Evolutionary conservation across 2,113 vertebrate genomes (phyloP), one percentile per base, ranked within the genome.

Genomic region (Noturus placidus): DNA sequence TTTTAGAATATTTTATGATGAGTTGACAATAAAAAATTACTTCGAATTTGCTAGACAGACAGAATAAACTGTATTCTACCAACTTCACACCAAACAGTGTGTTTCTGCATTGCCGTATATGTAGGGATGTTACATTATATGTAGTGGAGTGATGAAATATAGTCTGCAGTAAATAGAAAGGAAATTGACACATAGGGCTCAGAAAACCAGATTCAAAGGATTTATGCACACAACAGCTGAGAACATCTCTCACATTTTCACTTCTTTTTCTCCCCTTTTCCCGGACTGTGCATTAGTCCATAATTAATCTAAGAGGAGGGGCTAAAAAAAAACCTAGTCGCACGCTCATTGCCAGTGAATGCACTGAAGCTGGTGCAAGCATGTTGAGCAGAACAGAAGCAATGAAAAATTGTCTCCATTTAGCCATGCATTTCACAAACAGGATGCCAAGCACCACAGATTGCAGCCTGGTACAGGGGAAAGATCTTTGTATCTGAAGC

Each of bases 291-390:
- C 81, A 69, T 88, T 61, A 90, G 86, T 89, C 86, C 84, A 84
- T 89, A 85, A 91, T 91, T 88, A 86, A 91, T 91, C 88, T 89
- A 65, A 91, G 56, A 38, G 88, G 82, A 82, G 84, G 42, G 57
- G 65, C 84, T 89, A 86, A 88, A 91, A 89, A 89, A 91, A 91
- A 91, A 91, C 87, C 89, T 88, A 87, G 50, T 69, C 17, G 56
- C 83, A 57, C 72, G 81, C 82, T 85, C 69, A 89, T 84, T 86
- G 88, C 81, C 84, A 87, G 88, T 63, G 61, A 86, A 78, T 69
- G 57, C 57, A 59, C 20, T 59, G 78, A 83, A 83, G 70, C 78
- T 52, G 69, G 84, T 27, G 5, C 57, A 61, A 69, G 72, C 50
- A 50, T 27, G 5, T 2, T 50, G 56, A 74, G 79, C 57, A n/a